Evolutionary conservation across 2,797 vertebrate genomes (phyloP).

Genomic region (Phrynocephalus guinanensis): DNA sequence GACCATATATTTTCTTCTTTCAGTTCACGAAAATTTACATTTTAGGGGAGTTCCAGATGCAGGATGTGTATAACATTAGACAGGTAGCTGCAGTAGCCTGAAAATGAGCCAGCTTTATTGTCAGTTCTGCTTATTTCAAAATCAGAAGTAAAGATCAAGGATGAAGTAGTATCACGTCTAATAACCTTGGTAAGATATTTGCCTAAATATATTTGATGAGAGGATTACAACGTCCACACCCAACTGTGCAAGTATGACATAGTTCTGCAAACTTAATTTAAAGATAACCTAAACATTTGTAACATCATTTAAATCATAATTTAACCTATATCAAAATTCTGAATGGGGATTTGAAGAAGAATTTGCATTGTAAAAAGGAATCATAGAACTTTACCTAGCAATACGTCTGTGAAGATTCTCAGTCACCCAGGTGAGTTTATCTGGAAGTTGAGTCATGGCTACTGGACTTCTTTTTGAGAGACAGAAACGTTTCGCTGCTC

Average conservation of each 20-base stretch:
- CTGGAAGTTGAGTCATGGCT: no score
- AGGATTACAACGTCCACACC: background rate
- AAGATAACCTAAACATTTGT: background rate
- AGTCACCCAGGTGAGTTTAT: no score
- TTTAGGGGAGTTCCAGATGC: background rate
- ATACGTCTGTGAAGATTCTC: no score
- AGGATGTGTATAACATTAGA: background rate
- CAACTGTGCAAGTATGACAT: background rate
- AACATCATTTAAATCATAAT: background rate
- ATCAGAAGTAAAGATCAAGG: background rate
- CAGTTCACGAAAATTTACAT: background rate
- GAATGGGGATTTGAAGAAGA: background rate
- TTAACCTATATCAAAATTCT: background rate
- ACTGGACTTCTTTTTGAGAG: no score
- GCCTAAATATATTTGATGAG: background rate
- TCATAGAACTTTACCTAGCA: background rate
- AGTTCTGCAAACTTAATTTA: background rate
- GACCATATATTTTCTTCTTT: background rate
- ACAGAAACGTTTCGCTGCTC: no score
- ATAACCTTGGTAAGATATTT: background rate
- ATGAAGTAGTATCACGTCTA: background rate
- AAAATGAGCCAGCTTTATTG: background rate
- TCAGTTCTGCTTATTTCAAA: background rate
- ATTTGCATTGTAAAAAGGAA: background rate
- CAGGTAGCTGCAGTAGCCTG: no score